Evolutionary conservation across 2,113 vertebrate genomes (phyloP).

Genomic region (Tichodroma muraria): DNA sequence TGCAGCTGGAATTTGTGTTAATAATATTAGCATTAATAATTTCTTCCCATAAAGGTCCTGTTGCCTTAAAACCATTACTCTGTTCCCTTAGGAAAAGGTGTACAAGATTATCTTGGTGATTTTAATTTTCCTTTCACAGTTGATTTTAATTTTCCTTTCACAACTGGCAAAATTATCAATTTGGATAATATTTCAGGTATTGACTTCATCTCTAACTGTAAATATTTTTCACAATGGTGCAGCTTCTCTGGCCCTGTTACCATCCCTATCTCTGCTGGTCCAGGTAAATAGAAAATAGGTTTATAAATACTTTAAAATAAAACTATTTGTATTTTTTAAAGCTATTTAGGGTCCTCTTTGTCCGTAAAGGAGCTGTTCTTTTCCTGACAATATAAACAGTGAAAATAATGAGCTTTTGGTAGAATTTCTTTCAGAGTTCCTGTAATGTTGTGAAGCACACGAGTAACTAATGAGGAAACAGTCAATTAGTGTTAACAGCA

Average conservation of each 20-base stretch:
- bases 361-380: not conserved
- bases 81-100: not conserved
- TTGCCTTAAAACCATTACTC: not conserved
- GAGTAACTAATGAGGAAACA: not conserved
- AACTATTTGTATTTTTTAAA: not conserved
- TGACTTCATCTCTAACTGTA: not conserved
- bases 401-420: not conserved
- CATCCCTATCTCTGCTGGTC: not conserved
- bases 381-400: not conserved
- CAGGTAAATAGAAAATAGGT: not conserved
- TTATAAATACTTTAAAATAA: not conserved
- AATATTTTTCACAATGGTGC: not conserved
- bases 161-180: not conserved
- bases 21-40: not conserved
- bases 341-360: not conserved
- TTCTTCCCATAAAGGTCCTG: not conserved
- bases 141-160: not conserved
- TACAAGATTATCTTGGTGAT: not conserved
- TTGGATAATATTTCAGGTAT: not conserved
- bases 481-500: not conserved
- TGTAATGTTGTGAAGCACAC: not conserved
- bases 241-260: not conserved
- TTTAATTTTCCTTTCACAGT: not conserved
- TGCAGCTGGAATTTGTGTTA: not conserved
- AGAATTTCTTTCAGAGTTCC: not conserved